A percentile compares a stretch with the other conserved stretches of the same genome.
Evolutionary conservation across 2,888 invertebrate species (phyloP).

Genomic region (Fissipunctia ypsillon): DNA sequence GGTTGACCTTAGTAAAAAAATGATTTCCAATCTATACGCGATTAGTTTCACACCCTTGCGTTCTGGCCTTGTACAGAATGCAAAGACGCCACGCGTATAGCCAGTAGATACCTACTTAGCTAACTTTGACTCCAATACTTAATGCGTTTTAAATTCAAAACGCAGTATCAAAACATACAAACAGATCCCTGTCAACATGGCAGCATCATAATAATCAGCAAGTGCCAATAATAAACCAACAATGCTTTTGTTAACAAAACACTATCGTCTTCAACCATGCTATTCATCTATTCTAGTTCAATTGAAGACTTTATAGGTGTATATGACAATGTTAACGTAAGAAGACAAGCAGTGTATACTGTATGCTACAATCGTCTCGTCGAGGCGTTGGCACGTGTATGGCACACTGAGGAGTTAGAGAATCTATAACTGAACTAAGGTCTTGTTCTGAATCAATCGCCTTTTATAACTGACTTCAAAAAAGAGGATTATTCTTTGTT

Average conservation of each 20-base stretch:
- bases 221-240: slow-evolving; percentile 29
- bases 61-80: too few relatives aligned
- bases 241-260: slow-evolving; percentile 18
- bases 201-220: slow-evolving; percentile 19
- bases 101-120: too few relatives aligned
- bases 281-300: neutral
- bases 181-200: slow-evolving; percentile 25
- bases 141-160: slow-evolving; percentile 32
- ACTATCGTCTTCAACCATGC: neutral
- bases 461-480: slow-evolving; percentile 24
- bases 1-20: too few relatives aligned
- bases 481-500: slow-evolving; percentile 1
- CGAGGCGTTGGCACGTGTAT: slow-evolving; percentile 39
- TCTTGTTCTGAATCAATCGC: slow-evolving; percentile 38
- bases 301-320: neutral
- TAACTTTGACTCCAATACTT: neutral
- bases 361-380: neutral
- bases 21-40: too few relatives aligned
- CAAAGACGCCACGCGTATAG: slow-evolving; percentile 9
- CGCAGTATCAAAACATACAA: slow-evolving; percentile 10
- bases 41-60: too few relatives aligned
- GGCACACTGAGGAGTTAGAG: slow-evolving; percentile 1
- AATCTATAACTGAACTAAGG: slow-evolving; percentile 42
- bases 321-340: neutral
- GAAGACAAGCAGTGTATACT: slow-evolving; percentile 7